phyloP scores from a whole-genome alignment of 2,888 invertebrate species.

The Unio delphinus region DNA sequence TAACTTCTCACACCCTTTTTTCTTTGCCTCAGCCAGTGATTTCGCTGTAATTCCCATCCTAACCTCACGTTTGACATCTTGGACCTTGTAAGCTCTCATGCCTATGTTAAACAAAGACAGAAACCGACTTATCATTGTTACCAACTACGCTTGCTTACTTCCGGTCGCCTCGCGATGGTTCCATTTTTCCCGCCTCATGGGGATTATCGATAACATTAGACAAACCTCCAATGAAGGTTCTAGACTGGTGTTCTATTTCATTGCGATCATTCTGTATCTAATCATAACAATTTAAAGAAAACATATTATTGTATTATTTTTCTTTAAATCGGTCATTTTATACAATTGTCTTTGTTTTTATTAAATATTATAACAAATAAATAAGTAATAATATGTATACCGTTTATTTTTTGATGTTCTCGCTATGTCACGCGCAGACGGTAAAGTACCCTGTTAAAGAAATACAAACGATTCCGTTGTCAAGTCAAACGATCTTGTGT shows the following conservation, averaged over 20 bases:
- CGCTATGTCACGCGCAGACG: too few relatives aligned
- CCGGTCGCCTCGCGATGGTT: background rate
- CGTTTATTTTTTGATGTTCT: too few relatives aligned
- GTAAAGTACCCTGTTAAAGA: too few relatives aligned
- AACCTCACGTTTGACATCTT: constrained; percentile 44
- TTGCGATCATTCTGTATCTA: background rate
- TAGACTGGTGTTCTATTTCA: background rate
- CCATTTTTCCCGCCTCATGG: constrained; percentile 7
- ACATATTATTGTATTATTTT: too few relatives aligned
- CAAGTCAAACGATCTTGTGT: too few relatives aligned
- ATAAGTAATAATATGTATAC: too few relatives aligned
- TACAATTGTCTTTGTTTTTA: too few relatives aligned
- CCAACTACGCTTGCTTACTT: too few relatives aligned
- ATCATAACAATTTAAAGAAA: too few relatives aligned
- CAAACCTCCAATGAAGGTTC: background rate
- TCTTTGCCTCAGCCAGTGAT: constrained; percentile 49
- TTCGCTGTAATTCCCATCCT: constrained; percentile 56
- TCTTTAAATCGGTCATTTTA: too few relatives aligned
- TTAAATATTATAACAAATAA: too few relatives aligned
- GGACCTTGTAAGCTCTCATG: constrained; percentile 61
- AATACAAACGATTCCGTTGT: too few relatives aligned
- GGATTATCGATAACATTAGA: background rate
- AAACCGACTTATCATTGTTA: constrained; percentile 48
- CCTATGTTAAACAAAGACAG: constrained; percentile 53
- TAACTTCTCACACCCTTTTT: constrained; percentile 57